phyloP scores from a whole-genome alignment of 2,113 vertebrate species.

The Cyanoderma ruficeps region DNA sequence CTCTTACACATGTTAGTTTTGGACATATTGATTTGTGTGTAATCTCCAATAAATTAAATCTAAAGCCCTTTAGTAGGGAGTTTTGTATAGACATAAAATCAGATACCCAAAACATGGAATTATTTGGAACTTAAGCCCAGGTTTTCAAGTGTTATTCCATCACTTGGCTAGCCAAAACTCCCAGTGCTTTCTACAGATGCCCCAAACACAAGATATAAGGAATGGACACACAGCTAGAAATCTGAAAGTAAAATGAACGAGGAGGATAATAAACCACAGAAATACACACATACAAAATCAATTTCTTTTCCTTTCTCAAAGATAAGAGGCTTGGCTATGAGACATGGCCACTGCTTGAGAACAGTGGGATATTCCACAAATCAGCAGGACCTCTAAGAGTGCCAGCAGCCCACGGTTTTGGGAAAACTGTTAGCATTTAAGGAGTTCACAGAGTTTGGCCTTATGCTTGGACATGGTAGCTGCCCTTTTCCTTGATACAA shows the following conservation, averaged over 20 bases:
- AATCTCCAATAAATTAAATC: background rate
- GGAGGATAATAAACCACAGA: background rate
- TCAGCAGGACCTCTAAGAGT: background rate
- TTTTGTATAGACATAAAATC: background rate
- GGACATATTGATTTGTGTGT: background rate
- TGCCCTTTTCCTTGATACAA: background rate
- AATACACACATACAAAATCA: background rate
- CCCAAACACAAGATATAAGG: background rate
- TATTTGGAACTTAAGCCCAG: background rate
- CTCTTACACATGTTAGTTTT: background rate
- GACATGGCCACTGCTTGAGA: background rate
- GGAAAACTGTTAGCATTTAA: background rate
- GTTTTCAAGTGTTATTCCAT: background rate
- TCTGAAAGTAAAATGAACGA: background rate
- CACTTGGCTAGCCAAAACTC: background rate
- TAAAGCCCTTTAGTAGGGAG: background rate
- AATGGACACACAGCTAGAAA: background rate
- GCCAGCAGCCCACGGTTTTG: background rate
- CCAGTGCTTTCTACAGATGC: background rate
- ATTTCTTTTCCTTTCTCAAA: background rate
- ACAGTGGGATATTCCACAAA: background rate
- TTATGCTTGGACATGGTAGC: background rate
- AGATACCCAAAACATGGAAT: background rate
- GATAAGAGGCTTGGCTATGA: background rate
- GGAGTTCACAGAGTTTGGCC: background rate